Percentiles rank a stretch among this genome's conserved stretches.
Conservation (phyloP, 2,113 vertebrate genomes). For the Cacatua alba region DNA sequence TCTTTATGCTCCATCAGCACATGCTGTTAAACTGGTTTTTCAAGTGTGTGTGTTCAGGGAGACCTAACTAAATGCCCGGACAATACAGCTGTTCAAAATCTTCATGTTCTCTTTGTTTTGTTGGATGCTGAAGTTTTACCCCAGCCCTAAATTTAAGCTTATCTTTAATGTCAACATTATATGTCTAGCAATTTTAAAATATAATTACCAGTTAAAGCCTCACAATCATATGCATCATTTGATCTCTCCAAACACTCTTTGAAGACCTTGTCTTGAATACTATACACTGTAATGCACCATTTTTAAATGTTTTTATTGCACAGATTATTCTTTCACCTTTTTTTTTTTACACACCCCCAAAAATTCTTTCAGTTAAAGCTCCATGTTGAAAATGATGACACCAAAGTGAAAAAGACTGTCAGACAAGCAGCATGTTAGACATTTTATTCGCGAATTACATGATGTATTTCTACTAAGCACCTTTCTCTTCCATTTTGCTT, state of each 20-base stretch:
- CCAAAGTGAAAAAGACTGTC: background rate
- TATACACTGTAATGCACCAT: background rate
- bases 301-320: background rate
- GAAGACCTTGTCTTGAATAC: background rate
- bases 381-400: background rate
- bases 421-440: background rate
- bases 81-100: background rate
- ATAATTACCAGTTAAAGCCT: background rate
- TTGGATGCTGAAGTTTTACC: background rate
- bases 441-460: background rate
- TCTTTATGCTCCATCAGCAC: background rate
- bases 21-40: slow-evolving; percentile 14
- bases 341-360: background rate
- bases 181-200: background rate
- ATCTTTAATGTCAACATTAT: background rate
- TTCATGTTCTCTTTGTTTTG: background rate
- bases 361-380: background rate
- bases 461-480: background rate
- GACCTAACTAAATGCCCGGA: background rate
- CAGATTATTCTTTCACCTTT: background rate
- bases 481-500: background rate
- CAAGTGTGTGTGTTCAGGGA: background rate
- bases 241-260: background rate
- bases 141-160: background rate
- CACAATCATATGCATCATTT: background rate